Conservation (phyloP, 2,113 vertebrate species). For the Pogona vitticeps region DNA sequence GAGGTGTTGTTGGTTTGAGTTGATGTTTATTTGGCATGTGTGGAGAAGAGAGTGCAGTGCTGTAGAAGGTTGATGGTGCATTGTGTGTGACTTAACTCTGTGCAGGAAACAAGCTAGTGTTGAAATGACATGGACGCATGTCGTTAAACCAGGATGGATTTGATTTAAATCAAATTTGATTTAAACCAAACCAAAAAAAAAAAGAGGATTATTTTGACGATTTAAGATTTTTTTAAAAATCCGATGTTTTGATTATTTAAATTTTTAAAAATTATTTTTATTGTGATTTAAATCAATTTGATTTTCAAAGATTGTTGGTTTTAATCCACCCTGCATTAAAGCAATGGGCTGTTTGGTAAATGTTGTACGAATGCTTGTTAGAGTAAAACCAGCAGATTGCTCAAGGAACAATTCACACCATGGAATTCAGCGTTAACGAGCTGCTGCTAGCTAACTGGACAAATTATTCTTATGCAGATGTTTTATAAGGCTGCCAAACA, state of each 20-base stretch:
- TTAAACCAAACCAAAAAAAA: too few species aligned
- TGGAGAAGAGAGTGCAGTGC: constrained; percentile 4
- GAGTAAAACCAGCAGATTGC: too few species aligned
- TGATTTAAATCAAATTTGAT: too few species aligned
- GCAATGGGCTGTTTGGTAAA: too few species aligned
- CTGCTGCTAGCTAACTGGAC: background rate
- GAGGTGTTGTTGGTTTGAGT: constrained; percentile 39
- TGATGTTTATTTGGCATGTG: constrained; percentile 3
- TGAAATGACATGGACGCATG: background rate
- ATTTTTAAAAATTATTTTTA: too few species aligned
- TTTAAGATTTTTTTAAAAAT: background rate
- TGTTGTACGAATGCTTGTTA: too few species aligned
- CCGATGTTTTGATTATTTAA: background rate
- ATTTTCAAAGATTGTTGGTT: too few species aligned
- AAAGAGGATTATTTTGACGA: background rate
- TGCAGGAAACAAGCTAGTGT: background rate
- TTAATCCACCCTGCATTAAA: too few species aligned
- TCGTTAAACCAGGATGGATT: too few species aligned
- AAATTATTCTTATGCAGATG: background rate
- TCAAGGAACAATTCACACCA: background rate
- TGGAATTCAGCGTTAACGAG: background rate
- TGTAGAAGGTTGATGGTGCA: constrained; percentile 28
- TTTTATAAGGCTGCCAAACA: background rate
- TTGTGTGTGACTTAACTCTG: background rate
- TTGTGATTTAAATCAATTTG: too few species aligned